phyloP scores from a whole-genome alignment of 2,113 vertebrate genomes.

The Pseudorasbora parva region DNA sequence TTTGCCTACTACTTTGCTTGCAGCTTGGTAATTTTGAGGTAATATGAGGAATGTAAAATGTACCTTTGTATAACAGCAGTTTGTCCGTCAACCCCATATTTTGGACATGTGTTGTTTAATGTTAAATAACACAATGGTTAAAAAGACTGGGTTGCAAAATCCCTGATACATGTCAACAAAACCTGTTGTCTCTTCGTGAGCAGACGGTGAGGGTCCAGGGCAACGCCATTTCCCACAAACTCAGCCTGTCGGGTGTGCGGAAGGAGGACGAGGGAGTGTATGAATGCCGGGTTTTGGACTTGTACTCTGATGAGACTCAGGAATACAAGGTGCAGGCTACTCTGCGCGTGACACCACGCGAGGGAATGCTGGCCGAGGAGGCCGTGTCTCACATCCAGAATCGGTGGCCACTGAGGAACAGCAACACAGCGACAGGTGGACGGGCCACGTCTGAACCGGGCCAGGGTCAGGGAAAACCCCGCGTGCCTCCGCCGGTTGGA shows the following conservation, averaged over 20 bases:
- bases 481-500: conserved; percentile 64
- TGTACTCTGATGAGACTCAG: conserved; percentile 87
- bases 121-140: background rate
- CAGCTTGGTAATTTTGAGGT: background rate
- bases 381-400: conserved; percentile 92
- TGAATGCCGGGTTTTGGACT: conserved; percentile 91
- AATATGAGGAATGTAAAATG: background rate
- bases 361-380: conserved; percentile 89
- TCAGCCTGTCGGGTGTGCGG: conserved; percentile 87
- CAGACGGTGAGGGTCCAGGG: conserved; percentile 94
- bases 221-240: conserved; percentile 92
- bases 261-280: conserved; percentile 90
- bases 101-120: background rate
- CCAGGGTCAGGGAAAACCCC: conserved; percentile 70
- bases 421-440: conserved; percentile 67
- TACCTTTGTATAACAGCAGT: background rate
- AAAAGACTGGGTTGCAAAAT: background rate
- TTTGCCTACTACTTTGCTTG: background rate
- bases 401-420: conserved; percentile 79
- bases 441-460: conserved; percentile 73
- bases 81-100: background rate
- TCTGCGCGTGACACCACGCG: conserved; percentile 80
- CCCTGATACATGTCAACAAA: background rate
- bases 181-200: conserved; percentile 19
- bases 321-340: conserved; percentile 87